Conservation (phyloP, 2,888 invertebrate genomes). For the Habroteleia sp. region DNA sequence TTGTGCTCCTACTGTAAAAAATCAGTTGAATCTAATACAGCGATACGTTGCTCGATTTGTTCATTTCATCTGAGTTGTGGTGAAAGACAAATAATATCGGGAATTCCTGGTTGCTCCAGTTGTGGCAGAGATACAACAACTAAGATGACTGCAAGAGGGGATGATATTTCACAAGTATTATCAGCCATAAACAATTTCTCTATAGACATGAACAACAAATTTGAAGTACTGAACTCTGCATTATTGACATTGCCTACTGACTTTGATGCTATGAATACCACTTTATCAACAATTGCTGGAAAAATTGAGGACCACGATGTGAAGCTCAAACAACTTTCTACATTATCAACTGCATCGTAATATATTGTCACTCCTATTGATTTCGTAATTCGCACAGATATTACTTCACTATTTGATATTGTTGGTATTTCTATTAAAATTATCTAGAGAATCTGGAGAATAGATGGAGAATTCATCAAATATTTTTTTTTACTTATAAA, state of each 20-base stretch:
- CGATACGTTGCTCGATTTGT: not conserved
- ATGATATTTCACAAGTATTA: not conserved
- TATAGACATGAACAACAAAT: not conserved
- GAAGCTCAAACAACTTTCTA: no score
- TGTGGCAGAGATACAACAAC: not conserved
- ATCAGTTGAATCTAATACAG: not conserved
- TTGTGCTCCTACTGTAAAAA: not conserved
- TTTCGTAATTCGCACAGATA: no score
- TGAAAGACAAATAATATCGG: not conserved
- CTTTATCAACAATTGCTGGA: not conserved
- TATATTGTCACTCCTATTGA: no score
- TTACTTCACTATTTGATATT: no score
- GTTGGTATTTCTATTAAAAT: no score
- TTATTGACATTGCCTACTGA: not conserved
- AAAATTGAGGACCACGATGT: not conserved
- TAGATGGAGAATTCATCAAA: no score
- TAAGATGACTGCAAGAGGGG: not conserved
- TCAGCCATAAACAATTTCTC: not conserved
- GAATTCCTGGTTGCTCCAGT: not conserved
- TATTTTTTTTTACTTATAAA: no score
- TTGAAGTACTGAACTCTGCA: not conserved
- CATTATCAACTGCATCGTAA: no score
- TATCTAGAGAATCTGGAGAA: no score
- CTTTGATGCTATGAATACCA: not conserved
- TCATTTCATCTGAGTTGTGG: not conserved